Percentiles rank a stretch among this genome's conserved stretches.
Evolutionary conservation across 2,797 vertebrate species (phyloP).

Genomic region (Mormyrops boulengeri): DNA sequence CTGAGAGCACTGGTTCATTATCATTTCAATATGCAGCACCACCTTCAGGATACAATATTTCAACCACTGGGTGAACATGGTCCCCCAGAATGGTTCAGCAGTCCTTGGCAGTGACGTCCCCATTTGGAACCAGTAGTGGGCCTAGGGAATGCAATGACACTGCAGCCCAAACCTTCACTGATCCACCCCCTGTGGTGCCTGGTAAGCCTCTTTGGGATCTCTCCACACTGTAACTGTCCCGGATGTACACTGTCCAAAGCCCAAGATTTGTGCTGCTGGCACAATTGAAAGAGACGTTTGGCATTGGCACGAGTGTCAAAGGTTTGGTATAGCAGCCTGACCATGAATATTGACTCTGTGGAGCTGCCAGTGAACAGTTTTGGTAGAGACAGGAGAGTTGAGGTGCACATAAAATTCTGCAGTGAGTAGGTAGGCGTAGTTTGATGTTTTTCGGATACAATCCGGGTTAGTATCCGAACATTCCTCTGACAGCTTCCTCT

Average conservation of each 20-base stretch:
- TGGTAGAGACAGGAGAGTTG: neutral
- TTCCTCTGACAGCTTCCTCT: neutral
- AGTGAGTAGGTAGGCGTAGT: neutral
- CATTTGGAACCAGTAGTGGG: neutral
- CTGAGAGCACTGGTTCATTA: neutral
- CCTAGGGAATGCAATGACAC: neutral
- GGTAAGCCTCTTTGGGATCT: neutral
- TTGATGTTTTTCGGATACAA: neutral
- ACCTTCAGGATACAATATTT: neutral
- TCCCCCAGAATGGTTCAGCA: neutral
- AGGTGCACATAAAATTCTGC: neutral
- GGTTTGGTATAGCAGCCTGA: neutral
- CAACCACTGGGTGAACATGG: neutral
- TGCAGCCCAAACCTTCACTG: neutral
- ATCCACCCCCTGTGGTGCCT: neutral
- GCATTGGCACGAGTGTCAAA: neutral
- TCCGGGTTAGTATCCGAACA: neutral
- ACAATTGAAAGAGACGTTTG: neutral
- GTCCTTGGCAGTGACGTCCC: neutral
- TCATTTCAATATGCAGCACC: neutral
- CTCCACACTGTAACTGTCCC: neutral
- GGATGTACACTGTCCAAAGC: neutral
- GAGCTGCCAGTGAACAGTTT: neutral
- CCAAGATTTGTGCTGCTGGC: neutral
- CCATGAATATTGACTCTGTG: neutral